These are phyloP conservation scores for Rhegmatorhina hoffmannsi DNA, from an alignment of 2,113 vertebrate genomes.

Conservation along the genomic window DNA sequence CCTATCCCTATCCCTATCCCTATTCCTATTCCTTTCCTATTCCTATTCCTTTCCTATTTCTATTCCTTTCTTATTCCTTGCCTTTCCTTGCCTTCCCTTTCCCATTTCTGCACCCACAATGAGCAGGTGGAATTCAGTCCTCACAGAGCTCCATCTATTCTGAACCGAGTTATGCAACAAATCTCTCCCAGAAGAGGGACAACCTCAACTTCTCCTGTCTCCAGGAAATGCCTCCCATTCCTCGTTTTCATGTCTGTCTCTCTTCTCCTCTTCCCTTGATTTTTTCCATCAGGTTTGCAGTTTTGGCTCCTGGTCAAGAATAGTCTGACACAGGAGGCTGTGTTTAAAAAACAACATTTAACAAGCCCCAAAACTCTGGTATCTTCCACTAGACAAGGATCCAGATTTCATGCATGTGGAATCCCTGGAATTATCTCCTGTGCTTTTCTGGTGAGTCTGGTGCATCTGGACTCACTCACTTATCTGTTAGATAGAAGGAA, in stretches of 20 bases:
- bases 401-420: constrained; percentile 29
- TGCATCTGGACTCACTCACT: constrained; percentile 51
- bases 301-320: not conserved
- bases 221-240: not conserved
- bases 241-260: not conserved
- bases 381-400: not conserved
- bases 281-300: not conserved
- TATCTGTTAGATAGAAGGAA: constrained; percentile 16
- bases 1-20: no score
- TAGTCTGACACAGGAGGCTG: not conserved
- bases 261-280: not conserved
- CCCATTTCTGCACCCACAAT: not conserved
- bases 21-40: no score
- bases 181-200: not conserved
- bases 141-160: not conserved
- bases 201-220: not conserved
- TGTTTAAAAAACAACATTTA: not conserved
- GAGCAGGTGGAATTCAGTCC: not conserved
- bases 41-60: no score
- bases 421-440: not conserved
- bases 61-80: not conserved
- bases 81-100: no score
- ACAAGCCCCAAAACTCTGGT: not conserved
- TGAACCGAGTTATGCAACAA: not conserved
- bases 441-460: constrained; percentile 1